phyloP scores from a whole-genome alignment of 2,888 invertebrate genomes.

The Notodromas monacha region DNA sequence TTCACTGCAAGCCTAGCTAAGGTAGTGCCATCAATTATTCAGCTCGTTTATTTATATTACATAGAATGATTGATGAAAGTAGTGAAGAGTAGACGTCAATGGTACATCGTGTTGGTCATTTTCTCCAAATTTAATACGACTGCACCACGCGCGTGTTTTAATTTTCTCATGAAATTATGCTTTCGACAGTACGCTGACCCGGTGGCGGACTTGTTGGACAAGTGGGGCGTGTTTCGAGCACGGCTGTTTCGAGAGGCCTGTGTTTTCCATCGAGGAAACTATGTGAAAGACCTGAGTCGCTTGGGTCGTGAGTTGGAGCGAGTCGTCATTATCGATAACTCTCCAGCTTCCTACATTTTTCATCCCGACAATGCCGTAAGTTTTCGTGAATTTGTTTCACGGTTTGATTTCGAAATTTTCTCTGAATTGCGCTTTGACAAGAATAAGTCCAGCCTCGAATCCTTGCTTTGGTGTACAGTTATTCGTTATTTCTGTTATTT shows the following conservation, averaged over 20 bases:
- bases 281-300: slow-evolving; percentile 95
- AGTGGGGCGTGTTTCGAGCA: slow-evolving; percentile 82
- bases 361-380: slow-evolving; percentile 98
- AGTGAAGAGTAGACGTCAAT: too few relatives aligned
- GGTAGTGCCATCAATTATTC: slow-evolving; percentile 17
- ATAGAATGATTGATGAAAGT: neutral
- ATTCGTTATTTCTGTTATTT: neutral
- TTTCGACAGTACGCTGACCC: slow-evolving; percentile 70
- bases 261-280: slow-evolving; percentile 97
- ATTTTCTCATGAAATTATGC: slow-evolving; percentile 7
- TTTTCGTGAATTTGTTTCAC: slow-evolving; percentile 12
- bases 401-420: neutral
- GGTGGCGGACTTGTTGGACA: slow-evolving; percentile 86
- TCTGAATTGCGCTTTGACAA: neutral
- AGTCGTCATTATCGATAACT: slow-evolving; percentile 95
- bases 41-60: neutral
- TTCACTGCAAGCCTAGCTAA: slow-evolving; percentile 97
- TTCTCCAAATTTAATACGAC: too few relatives aligned
- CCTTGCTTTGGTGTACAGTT: neutral
- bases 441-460: neutral
- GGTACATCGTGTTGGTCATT: too few relatives aligned
- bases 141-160: too few relatives aligned
- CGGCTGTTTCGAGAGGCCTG: slow-evolving; percentile 96
- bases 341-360: slow-evolving; percentile 98
- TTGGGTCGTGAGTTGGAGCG: slow-evolving; percentile 80